Base-by-base conservation (phyloP, 2,888 invertebrate species). In the Nowickia ferox region DNA sequence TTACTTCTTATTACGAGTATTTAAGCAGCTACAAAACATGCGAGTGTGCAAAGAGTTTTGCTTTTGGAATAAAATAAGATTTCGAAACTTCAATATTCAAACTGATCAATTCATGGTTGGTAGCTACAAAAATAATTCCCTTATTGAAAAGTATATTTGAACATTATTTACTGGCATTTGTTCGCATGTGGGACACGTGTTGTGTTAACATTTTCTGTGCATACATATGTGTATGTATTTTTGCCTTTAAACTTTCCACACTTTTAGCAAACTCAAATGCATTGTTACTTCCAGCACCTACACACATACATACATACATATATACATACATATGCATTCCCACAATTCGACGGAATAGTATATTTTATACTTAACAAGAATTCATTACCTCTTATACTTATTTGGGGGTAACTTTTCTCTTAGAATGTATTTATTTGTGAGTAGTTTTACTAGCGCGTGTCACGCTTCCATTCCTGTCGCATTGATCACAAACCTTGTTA, bases 111-210 rank as follows among this genome's bases (percentile, higher is more conserved):
- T 44, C n/a, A n/a, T n/a, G 8, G 44, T 30, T 30, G 22, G 15
- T 10, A 22, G 6, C 5, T 9, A 30, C 9, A 59, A 51, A 40
- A 51, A 30, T 38, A 11, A 53, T 30, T 44, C 13, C 42, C 30
- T 51, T 40, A 40, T n/a, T 4, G 4, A 9, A 30, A 71, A 30
- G 59, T 74, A 74, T 42, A 66, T 57, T 48, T 81, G 15, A 74
- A 51, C 13, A 66, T 17, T 65, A 22, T n/a, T 55, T 22, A 44
- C 15, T 66, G 72, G 8, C 86, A 86, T 83, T 86, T 86, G 86
- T 76, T 80, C 75, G 80, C 76, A 86, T 86, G 86, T 84, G 86
- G 84, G 86, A 78, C 83, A 84, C 86, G 86, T 86, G 86, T 79
- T 79, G 40, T 61, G 9, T 38, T 10, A 19, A 59, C 48, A 57